Percentiles rank a stretch among this genome's conserved stretches.
phyloP scores from a whole-genome alignment of 2,113 vertebrate genomes.

The Apodemus sylvaticus region DNA sequence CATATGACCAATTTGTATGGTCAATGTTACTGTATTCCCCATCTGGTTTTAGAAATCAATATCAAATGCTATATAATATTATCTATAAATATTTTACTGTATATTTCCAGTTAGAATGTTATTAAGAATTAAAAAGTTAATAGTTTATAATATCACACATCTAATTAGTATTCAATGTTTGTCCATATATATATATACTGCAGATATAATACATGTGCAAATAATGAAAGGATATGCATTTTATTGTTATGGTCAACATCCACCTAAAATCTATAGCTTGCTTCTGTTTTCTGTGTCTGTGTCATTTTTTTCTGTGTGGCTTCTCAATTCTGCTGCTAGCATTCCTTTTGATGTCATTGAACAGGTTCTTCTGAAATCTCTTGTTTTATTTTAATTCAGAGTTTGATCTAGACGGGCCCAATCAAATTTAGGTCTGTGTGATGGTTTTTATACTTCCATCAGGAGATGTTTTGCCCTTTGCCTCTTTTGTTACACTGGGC shows the following conservation, averaged over 20 bases:
- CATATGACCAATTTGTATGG: neutral
- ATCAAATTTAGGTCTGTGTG: neutral
- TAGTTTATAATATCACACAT: neutral
- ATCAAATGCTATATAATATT: neutral
- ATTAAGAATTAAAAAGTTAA: neutral
- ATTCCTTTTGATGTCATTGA: neutral
- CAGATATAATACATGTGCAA: neutral
- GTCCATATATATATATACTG: neutral
- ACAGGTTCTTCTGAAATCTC: neutral
- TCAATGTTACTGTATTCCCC: neutral
- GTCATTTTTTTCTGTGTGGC: neutral
- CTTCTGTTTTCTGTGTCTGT: neutral
- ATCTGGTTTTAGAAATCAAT: slow-evolving; percentile 21
- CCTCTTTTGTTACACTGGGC: neutral
- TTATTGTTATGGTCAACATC: neutral
- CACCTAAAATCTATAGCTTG: neutral
- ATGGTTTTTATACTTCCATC: neutral
- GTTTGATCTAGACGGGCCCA: neutral
- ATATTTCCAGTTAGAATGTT: neutral
- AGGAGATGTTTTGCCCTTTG: neutral
- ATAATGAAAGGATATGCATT: neutral
- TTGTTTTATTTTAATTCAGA: neutral
- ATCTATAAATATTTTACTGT: slow-evolving; percentile 7
- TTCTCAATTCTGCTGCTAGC: slow-evolving; percentile 24
- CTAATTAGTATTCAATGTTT: neutral